These are phyloP conservation scores for Sitta europaea DNA, from an alignment of 2,113 vertebrate genomes.

Conservation along the genomic window DNA sequence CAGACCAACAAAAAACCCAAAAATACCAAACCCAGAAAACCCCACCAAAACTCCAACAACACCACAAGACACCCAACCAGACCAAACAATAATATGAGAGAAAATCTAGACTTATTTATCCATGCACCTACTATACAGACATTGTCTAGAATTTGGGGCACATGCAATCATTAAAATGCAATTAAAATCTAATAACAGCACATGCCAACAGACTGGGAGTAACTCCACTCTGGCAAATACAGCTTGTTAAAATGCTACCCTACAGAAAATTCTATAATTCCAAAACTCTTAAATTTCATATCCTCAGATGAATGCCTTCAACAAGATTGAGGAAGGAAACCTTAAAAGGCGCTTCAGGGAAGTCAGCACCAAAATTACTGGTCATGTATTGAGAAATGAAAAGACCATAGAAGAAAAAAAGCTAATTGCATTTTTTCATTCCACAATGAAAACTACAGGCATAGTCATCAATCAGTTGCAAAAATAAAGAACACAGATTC, in stretches of 20 bases:
- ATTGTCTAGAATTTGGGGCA: not conserved
- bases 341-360: not conserved
- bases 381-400: conserved; percentile 15
- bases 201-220: not conserved
- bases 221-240: not conserved
- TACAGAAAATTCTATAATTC: not conserved
- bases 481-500: not conserved
- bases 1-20: not conserved
- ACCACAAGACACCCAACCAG: not conserved
- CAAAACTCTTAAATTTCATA: not conserved
- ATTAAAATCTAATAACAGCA: not conserved
- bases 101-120: not conserved
- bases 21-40: not conserved
- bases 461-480: conserved; percentile 5
- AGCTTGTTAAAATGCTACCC: not conserved
- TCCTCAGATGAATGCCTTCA: not conserved
- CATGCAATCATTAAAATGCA: not conserved
- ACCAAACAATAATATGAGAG: not conserved
- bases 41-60: not conserved
- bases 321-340: conserved; percentile 17
- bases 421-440: conserved; percentile 11
- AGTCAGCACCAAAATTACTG: conserved; percentile 17
- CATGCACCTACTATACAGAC: not conserved
- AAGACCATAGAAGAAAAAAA: not conserved
- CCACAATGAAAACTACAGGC: not conserved